Conservation (phyloP, 2,797 vertebrate species). For the Danio kyathit region DNA sequence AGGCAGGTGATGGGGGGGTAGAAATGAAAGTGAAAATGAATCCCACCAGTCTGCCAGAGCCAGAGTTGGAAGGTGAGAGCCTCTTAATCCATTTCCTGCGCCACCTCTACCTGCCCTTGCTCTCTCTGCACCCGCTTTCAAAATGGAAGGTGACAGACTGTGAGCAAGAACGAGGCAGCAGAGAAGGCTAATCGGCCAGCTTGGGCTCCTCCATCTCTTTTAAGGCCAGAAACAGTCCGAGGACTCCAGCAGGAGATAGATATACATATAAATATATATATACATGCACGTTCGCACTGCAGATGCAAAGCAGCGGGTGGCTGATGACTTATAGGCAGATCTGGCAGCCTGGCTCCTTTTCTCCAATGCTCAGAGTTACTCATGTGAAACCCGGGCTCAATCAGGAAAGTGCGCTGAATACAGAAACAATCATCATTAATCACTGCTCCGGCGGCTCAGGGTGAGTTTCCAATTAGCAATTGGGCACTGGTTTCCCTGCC, state of each 20-base stretch:
- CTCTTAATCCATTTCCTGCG: conserved; percentile 76
- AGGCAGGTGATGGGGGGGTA: conserved; percentile 60
- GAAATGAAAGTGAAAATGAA: conserved; percentile 78
- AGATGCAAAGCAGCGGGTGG: conserved; percentile 45
- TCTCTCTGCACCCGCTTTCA: conserved; percentile 67
- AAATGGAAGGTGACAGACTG: conserved; percentile 75
- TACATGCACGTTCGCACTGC: conserved; percentile 13
- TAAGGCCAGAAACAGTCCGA: conserved; percentile 43
- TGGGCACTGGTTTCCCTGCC: conserved; percentile 55
- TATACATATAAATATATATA: conserved; percentile 1
- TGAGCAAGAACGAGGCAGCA: conserved; percentile 60
- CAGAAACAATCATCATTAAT: conserved; percentile 67
- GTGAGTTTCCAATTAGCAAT: conserved; percentile 63
- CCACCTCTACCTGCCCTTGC: conserved; percentile 73
- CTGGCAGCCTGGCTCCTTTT: conserved; percentile 50
- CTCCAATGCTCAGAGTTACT: conserved; percentile 53
- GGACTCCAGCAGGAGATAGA: conserved; percentile 13
- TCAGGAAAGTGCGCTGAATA: conserved; percentile 59
- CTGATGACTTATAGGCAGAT: conserved; percentile 58
- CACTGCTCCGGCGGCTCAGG: conserved; percentile 53
- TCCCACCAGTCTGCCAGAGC: conserved; percentile 62
- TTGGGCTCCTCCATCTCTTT: conserved; percentile 13
- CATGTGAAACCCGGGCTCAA: conserved; percentile 59
- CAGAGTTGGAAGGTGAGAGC: conserved; percentile 67
- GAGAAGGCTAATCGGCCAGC: conserved; percentile 61